Base-by-base conservation (phyloP, 2,888 invertebrate genomes). In the Horisme vitalbata region DNA sequence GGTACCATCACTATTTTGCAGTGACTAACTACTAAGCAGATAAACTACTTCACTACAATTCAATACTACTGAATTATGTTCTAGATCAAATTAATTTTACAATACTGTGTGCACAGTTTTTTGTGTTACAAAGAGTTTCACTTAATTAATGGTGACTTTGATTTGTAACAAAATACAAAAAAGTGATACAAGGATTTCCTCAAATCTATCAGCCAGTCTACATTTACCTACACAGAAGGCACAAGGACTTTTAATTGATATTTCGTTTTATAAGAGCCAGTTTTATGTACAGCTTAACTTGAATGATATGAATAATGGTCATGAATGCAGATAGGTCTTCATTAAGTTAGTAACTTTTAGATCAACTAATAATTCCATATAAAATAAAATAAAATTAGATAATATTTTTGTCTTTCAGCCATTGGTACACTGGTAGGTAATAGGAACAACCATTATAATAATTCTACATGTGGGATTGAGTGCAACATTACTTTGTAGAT, bases 151-250 rank as follows among this genome's bases (percentile, higher is more conserved):
- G 43, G 43, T 43, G 39, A 41, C 26, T 39, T 6, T 41, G 8
- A 30, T 20, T 28, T 14, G 11, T 34, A 39, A 34, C 14, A 9
- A 38, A 35, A 27, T 33, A 34, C 11, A 27, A n/a, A n/a, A 35
- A n/a, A 30, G 32, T 41, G 26, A 26, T 21, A 34, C 14, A 34
- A 20, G 23, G 30, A 13, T 46, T 46, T 39, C 7, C 12, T 18
- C 27, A 45, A 38, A 39, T 39, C 21, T 28, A 39, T 26, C 10
- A 35, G 32, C 44, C 21, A 21, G 45, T 38, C 48, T 45, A 38
- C 30, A 37, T 15, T 41, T 41, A 44, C 24, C 34, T 36, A 45
- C 23, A 41, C 41, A 47, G 59, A 67, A 68, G 65, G 64, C 67
- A 68, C 64, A 63, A 64, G 60, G 61, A 58, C 18, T 44, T 39